phyloP scores from a whole-genome alignment of 1,140 invertebrate genomes.

The Drosophila pachea region DNA sequence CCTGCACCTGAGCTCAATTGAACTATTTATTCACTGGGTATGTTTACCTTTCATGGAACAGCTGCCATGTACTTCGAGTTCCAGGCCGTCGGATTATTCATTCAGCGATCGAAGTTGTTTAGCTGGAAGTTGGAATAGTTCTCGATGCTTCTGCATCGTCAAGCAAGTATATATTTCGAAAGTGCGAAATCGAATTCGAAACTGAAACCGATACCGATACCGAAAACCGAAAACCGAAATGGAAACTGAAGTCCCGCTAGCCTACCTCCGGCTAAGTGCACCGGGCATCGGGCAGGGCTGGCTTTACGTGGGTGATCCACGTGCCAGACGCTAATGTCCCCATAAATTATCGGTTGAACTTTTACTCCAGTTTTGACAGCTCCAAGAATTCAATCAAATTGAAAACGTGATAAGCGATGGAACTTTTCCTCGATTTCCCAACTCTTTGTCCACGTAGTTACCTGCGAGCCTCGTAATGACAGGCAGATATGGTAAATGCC shows the following conservation, averaged over 20 bases:
- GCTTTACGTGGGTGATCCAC: constrained; percentile 47
- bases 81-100: constrained; percentile 11
- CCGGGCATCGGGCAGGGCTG: neutral
- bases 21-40: neutral
- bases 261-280: neutral
- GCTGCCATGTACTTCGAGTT: constrained; percentile 6
- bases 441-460: constrained; percentile 17
- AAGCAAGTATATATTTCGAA: constrained; percentile 11
- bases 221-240: neutral
- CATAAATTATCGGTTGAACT: constrained; percentile 68
- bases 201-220: neutral
- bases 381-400: constrained; percentile 61
- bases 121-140: constrained; percentile 1
- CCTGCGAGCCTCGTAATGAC: constrained; percentile 51
- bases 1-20: neutral
- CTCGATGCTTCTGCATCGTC: constrained; percentile 1
- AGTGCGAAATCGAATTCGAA: constrained; percentile 5
- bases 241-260: neutral
- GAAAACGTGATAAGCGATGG: constrained; percentile 63
- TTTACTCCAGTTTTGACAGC: constrained; percentile 68
- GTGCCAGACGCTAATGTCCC: constrained; percentile 36
- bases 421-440: constrained; percentile 73
- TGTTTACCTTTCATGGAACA: neutral
- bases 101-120: neutral
- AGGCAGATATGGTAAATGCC: constrained; percentile 59